Percentiles rank a stretch among this genome's conserved stretches.
These are phyloP conservation scores for Lycophotia porphyrea DNA, from an alignment of 2,888 invertebrate species.

Conservation along the genomic window DNA sequence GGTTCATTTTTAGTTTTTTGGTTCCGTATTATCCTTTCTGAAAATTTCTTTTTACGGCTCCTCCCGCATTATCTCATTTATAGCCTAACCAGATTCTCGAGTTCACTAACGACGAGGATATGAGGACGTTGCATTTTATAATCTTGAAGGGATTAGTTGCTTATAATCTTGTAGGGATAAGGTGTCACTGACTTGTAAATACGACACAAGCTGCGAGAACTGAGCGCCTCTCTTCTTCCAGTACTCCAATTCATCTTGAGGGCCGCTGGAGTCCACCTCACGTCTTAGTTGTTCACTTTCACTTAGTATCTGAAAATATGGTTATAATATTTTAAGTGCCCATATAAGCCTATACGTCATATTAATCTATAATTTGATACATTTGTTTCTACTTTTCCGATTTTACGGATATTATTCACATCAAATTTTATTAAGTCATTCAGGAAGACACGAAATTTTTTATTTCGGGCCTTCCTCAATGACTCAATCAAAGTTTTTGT, in stretches of 20 bases:
- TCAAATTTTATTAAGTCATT: background rate
- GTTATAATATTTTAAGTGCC: background rate
- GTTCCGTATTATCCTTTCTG: background rate
- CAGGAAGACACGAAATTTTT: background rate
- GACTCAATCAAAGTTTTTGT: slow-evolving; percentile 21
- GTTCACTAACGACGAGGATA: background rate
- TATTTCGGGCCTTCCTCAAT: background rate
- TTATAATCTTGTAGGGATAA: too few relatives aligned
- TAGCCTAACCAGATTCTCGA: background rate
- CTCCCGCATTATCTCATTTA: background rate
- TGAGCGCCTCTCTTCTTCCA: slow-evolving; percentile 99
- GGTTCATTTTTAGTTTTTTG: too few relatives aligned
- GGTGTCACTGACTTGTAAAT: slow-evolving; percentile 90
- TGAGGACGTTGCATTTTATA: background rate
- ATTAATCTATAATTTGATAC: background rate
- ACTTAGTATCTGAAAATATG: slow-evolving; percentile 91
- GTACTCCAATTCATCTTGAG: slow-evolving; percentile 98
- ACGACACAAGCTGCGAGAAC: slow-evolving; percentile 96
- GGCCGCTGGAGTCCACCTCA: slow-evolving; percentile 97
- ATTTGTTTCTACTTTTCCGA: too few relatives aligned
- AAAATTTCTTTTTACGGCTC: background rate
- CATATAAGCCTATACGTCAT: background rate
- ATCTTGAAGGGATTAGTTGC: background rate
- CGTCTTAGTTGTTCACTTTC: slow-evolving; percentile 97
- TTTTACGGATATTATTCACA: background rate